A percentile compares a stretch with the other conserved stretches of the same genome.
phyloP scores from a whole-genome alignment of 1,140 invertebrate genomes.

The Eriocheir sinensis region DNA sequence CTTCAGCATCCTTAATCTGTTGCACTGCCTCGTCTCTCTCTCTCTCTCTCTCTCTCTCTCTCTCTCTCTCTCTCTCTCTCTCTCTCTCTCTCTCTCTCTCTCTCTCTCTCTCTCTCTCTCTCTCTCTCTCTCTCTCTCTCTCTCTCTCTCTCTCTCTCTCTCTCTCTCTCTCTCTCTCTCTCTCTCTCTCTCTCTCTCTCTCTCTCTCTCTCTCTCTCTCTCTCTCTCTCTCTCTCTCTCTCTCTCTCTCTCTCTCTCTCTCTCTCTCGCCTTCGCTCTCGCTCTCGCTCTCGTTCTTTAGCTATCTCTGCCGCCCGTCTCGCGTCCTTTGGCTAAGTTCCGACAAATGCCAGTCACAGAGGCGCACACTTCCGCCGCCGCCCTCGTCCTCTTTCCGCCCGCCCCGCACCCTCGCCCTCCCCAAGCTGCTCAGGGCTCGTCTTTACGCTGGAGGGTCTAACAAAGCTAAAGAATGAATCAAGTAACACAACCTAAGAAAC shows the following conservation, averaged over 20 bases:
- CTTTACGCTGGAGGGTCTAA: too few relatives aligned
- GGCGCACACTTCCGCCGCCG: neutral
- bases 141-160: neutral
- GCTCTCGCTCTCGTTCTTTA: neutral
- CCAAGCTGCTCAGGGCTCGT: neutral
- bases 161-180: neutral
- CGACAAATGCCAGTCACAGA: constrained; percentile 34
- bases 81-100: neutral
- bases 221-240: neutral
- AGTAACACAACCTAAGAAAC: too few relatives aligned
- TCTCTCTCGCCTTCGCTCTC: constrained; percentile 23
- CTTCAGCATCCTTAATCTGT: too few relatives aligned
- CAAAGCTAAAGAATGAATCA: too few relatives aligned
- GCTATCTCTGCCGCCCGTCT: neutral
- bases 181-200: neutral
- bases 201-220: neutral
- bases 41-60: neutral
- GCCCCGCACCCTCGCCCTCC: neutral
- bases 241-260: constrained; percentile 9
- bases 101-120: constrained; percentile 24
- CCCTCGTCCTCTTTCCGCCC: neutral
- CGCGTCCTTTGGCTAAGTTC: neutral
- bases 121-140: neutral
- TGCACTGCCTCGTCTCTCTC: too few relatives aligned
- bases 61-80: neutral